A percentile compares a stretch with the other conserved stretches of the same genome.
phyloP scores from a whole-genome alignment of 2,113 vertebrate genomes.

The Zingel zingel region DNA sequence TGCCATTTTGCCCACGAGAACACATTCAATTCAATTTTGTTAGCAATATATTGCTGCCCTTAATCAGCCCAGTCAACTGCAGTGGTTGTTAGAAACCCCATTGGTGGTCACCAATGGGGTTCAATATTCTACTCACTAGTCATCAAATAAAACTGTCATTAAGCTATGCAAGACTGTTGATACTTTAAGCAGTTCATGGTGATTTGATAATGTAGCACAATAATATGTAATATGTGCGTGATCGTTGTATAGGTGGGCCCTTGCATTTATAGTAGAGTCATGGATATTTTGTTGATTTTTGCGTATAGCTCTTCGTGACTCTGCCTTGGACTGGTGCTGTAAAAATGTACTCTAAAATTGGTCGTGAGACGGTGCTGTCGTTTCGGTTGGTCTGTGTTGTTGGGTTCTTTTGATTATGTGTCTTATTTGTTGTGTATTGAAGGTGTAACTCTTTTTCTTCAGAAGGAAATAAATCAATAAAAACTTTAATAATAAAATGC shows the following conservation, averaged over 20 bases:
- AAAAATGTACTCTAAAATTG: neutral
- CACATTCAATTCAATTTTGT: constrained; percentile 17
- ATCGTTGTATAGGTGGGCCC: neutral
- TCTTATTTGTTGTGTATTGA: neutral
- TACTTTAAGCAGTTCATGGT: neutral
- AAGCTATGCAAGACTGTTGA: neutral
- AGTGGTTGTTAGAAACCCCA: neutral
- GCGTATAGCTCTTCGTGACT: neutral
- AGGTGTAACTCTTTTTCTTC: neutral
- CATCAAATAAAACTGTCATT: neutral
- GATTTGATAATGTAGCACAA: constrained; percentile 7
- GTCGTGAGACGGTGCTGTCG: neutral
- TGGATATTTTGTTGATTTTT: neutral
- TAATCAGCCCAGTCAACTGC: constrained; percentile 5
- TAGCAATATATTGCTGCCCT: neutral
- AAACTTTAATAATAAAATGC: neutral
- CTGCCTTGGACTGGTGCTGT: neutral
- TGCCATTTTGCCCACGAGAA: constrained; percentile 23
- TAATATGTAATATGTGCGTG: neutral
- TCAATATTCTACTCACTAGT: neutral
- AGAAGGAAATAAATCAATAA: neutral
- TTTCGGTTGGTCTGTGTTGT: neutral
- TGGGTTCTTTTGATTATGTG: neutral
- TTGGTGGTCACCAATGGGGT: neutral
- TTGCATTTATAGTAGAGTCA: neutral